phyloP scores from a whole-genome alignment of 1,140 invertebrate species.

The Drosophila nikananu region DNA sequence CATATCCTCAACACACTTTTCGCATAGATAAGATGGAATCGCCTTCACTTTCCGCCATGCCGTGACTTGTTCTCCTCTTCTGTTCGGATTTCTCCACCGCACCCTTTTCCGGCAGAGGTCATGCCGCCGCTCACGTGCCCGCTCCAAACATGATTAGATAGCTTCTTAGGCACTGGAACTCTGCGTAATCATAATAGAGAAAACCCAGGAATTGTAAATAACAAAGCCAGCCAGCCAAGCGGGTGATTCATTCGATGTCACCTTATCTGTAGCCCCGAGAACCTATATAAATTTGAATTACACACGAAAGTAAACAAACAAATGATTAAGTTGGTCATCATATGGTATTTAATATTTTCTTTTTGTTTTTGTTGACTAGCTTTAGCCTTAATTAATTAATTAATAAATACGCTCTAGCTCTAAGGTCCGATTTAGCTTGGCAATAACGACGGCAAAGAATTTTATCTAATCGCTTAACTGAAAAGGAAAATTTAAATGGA shows the following conservation, averaged over 20 bases:
- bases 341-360: conserved; percentile 7
- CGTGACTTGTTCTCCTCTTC: not conserved
- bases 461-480: conserved; percentile 43
- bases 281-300: conserved; percentile 15
- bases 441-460: conserved; percentile 7
- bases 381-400: conserved; percentile 28
- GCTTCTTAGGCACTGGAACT: not conserved
- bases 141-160: conserved; percentile 37
- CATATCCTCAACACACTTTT: conserved; percentile 16
- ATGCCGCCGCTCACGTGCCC: conserved; percentile 6
- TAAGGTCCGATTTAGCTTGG: conserved; percentile 26
- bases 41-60: not conserved
- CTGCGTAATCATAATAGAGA: not conserved
- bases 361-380: conserved; percentile 29
- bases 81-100: conserved; percentile 3
- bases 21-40: conserved; percentile 12
- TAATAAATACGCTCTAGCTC: conserved; percentile 12
- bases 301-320: conserved; percentile 19
- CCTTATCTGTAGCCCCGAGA: conserved; percentile 22
- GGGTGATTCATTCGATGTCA: conserved; percentile 29
- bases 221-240: conserved; percentile 4
- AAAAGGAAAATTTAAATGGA: conserved; percentile 27
- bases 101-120: not conserved
- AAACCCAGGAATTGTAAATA: conserved; percentile 28
- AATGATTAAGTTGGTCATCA: conserved; percentile 28